A percentile compares a stretch with the other conserved stretches of the same genome.
Evolutionary conservation across 2,888 invertebrate genomes (phyloP).

Genomic region (Ichneumoninae sp.): DNA sequence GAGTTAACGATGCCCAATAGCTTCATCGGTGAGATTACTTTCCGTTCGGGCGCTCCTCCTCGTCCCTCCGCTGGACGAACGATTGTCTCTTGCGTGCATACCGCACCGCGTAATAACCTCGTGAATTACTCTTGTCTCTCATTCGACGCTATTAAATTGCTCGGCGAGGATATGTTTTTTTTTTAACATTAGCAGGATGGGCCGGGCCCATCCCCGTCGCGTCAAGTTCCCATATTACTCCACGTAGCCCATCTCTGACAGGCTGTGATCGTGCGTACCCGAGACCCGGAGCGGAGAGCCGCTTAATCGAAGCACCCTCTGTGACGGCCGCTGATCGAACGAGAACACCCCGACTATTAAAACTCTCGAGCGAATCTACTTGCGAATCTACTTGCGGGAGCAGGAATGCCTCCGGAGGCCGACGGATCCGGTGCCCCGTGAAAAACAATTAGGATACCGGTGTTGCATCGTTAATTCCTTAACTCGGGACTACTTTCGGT

Average conservation of each 20-base stretch:
- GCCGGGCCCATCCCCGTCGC: conserved; percentile 70
- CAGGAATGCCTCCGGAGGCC: conserved; percentile 45
- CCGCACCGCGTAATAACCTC: conserved; percentile 47
- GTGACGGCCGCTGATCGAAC: conserved; percentile 74
- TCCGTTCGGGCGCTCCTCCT: conserved; percentile 54
- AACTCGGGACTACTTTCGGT: neutral
- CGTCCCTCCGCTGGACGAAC: conserved; percentile 29
- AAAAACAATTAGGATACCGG: conserved; percentile 69
- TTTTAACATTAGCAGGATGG: conserved; percentile 73
- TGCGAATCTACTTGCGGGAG: conserved; percentile 28
- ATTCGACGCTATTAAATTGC: conserved; percentile 71
- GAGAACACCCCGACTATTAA: conserved; percentile 57
- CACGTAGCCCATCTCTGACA: conserved; percentile 49
- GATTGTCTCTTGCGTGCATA: conserved; percentile 43
- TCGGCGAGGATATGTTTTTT: conserved; percentile 51
- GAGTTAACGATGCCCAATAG: conserved; percentile 46
- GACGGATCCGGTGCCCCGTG: conserved; percentile 65
- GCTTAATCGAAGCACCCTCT: conserved; percentile 75
- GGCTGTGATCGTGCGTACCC: conserved; percentile 30
- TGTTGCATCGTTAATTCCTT: conserved; percentile 64
- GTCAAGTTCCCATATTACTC: conserved; percentile 71
- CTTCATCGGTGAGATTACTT: conserved; percentile 56
- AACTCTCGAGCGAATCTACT: conserved; percentile 53
- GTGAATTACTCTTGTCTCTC: conserved; percentile 61
- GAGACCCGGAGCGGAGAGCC: conserved; percentile 51